Evolutionary conservation across 1,140 invertebrate genomes (phyloP).

Genomic region (Zaprionus taronus): DNA sequence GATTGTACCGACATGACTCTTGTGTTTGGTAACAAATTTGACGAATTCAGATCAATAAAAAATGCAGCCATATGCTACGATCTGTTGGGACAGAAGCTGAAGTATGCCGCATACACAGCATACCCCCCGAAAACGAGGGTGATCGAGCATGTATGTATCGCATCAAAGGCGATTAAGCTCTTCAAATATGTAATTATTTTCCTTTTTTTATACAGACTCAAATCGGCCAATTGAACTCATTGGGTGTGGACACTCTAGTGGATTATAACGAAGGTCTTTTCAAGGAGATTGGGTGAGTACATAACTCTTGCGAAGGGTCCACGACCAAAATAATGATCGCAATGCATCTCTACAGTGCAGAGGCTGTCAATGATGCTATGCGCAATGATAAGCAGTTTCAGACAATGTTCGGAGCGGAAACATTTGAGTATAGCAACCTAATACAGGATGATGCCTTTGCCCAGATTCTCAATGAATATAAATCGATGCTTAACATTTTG

Average conservation of each 20-base stretch:
- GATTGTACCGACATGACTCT: constrained; percentile 49
- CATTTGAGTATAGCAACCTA: constrained; percentile 34
- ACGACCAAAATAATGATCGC: background rate
- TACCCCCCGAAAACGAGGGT: constrained; percentile 16
- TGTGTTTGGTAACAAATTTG: constrained; percentile 30
- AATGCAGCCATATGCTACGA: constrained; percentile 46
- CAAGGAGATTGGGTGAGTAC: constrained; percentile 22
- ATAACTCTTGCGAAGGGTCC: background rate
- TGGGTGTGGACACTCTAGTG: constrained; percentile 39
- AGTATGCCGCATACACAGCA: constrained; percentile 49
- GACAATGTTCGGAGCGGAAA: background rate
- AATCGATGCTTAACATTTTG: constrained; percentile 38
- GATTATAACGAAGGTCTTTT: constrained; percentile 4
- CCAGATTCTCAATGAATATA: constrained; percentile 1
- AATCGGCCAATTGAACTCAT: constrained; percentile 38
- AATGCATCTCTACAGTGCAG: constrained; percentile 10
- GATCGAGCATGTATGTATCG: constrained; percentile 23
- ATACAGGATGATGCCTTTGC: constrained; percentile 24
- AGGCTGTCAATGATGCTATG: background rate
- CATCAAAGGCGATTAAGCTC: background rate
- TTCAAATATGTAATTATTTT: background rate
- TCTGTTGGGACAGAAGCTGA: constrained; percentile 21
- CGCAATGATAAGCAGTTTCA: constrained; percentile 8
- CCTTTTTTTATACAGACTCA: constrained; percentile 28
- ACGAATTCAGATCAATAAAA: constrained; percentile 13